Percentiles rank a stretch among this genome's conserved stretches.
phyloP scores from a whole-genome alignment of 2,888 invertebrate species.

The Ophion slaviceki region DNA sequence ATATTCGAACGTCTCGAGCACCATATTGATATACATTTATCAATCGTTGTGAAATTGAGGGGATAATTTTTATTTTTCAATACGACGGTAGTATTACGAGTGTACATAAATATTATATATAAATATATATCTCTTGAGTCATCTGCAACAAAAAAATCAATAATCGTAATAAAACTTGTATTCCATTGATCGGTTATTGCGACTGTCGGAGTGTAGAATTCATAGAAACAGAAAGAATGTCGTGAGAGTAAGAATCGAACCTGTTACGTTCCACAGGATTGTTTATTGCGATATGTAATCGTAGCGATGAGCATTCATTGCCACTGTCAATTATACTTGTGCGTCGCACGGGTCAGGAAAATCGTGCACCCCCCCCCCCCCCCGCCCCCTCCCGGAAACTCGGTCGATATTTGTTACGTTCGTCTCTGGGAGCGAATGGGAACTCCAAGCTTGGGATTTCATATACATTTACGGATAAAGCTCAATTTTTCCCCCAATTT shows the following conservation, averaged over 20 bases:
- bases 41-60: conserved; percentile 58
- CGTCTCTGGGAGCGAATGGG: not conserved
- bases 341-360: not conserved
- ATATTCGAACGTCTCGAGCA: conserved; percentile 42
- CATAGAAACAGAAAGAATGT: conserved; percentile 34
- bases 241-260: not conserved
- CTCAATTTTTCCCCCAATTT: not conserved
- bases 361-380: not conserved
- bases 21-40: conserved; percentile 57
- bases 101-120: conserved; percentile 55
- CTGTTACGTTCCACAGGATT: not conserved
- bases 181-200: conserved; percentile 53
- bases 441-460: not conserved
- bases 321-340: not conserved
- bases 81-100: conserved; percentile 64
- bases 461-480: not conserved
- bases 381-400: not conserved
- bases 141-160: conserved; percentile 37
- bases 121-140: conserved; percentile 51
- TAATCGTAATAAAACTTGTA: conserved; percentile 49
- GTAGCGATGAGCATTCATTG: not conserved
- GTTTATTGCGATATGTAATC: not conserved
- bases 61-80: conserved; percentile 66
- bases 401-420: not conserved
- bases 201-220: conserved; percentile 37